phyloP scores from a whole-genome alignment of 2,113 vertebrate genomes.

The Passerina amoena region DNA sequence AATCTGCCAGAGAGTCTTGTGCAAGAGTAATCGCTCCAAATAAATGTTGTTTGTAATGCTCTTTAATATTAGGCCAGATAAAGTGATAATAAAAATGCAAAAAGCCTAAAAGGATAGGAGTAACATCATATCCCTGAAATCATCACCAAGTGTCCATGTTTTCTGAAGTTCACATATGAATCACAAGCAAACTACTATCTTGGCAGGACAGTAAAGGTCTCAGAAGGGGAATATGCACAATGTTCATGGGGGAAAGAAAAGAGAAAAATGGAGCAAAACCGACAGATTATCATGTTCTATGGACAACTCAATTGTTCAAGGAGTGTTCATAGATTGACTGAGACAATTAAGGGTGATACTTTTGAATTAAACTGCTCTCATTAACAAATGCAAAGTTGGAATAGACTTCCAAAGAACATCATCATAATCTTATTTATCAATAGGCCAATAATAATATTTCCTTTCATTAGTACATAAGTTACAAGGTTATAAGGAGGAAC shows the following conservation, averaged over 20 bases:
- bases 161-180: conserved; percentile 19
- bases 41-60: background rate
- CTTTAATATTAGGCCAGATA: conserved; percentile 4
- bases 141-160: background rate
- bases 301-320: background rate
- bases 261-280: background rate
- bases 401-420: background rate
- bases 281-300: background rate
- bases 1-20: conserved; percentile 19
- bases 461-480: background rate
- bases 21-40: background rate
- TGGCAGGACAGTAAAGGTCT: background rate
- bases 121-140: background rate
- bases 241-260: too few species aligned
- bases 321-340: background rate
- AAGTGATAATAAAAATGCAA: background rate
- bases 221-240: background rate
- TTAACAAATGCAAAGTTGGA: background rate
- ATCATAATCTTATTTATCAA: background rate
- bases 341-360: background rate
- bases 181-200: conserved; percentile 10
- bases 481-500: background rate
- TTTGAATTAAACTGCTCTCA: background rate
- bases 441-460: background rate
- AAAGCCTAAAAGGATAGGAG: background rate